Conservation (phyloP, 2,888 invertebrate genomes). For the Salticus scenicus region DNA sequence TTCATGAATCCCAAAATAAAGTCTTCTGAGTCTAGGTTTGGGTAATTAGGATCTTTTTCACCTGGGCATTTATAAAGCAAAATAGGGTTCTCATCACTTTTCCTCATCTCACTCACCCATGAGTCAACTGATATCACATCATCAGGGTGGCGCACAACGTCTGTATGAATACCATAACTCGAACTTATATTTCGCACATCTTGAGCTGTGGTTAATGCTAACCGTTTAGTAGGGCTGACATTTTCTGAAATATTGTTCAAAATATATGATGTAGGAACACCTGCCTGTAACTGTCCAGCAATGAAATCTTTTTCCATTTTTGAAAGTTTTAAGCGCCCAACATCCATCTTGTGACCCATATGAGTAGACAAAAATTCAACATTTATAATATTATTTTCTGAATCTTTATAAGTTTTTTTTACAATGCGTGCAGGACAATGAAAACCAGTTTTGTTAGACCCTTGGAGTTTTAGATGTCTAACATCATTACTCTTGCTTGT, state of each 20-base stretch:
- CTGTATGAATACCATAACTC: background rate
- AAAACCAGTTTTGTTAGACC: background rate
- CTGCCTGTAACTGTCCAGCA: background rate
- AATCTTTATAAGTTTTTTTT: background rate
- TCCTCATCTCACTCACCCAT: background rate
- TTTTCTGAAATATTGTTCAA: background rate
- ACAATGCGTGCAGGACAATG: background rate
- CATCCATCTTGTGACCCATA: background rate
- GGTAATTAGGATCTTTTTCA: background rate
- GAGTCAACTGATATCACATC: background rate
- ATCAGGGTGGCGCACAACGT: background rate
- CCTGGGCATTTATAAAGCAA: constrained; percentile 13
- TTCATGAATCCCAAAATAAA: constrained; percentile 52
- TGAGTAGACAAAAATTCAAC: background rate
- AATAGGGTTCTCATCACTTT: background rate
- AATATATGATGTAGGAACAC: background rate
- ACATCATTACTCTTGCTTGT: background rate
- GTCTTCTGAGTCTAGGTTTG: background rate
- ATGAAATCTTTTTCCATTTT: constrained; percentile 10
- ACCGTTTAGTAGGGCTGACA: background rate
- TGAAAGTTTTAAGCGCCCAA: background rate
- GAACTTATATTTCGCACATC: background rate
- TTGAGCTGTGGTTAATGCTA: background rate
- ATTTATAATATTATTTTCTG: background rate
- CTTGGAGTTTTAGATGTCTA: background rate